These are phyloP conservation scores for Colinus virginianus DNA, from an alignment of 2,113 vertebrate genomes.

Conservation along the genomic window DNA sequence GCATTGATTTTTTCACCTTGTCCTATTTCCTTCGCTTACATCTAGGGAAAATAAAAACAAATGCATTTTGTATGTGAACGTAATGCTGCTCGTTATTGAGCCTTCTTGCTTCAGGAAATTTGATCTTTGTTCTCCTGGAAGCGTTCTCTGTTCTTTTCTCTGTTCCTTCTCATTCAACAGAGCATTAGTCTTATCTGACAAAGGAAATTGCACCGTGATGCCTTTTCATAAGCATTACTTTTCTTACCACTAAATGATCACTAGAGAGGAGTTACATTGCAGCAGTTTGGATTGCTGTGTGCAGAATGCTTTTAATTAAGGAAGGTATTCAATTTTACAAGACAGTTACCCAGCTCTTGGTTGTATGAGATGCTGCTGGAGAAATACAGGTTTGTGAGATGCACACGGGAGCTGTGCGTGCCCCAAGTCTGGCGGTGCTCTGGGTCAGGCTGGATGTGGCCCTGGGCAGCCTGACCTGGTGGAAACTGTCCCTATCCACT, in stretches of 20 bases:
- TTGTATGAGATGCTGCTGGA: fast-evolving
- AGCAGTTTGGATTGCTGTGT: not conserved
- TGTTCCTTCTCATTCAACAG: not conserved
- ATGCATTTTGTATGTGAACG: not conserved
- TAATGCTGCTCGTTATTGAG: not conserved
- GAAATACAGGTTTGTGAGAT: not conserved
- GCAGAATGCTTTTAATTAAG: not conserved
- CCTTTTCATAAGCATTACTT: not conserved
- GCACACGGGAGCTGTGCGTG: not conserved
- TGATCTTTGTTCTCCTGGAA: not conserved
- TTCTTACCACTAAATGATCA: not conserved
- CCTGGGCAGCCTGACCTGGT: not conserved
- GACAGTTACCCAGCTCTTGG: not conserved
- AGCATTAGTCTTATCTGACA: not conserved
- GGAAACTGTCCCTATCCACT: too few species aligned
- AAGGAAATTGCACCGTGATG: not conserved
- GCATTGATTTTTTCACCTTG: not conserved
- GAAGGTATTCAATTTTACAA: not conserved
- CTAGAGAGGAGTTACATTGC: not conserved
- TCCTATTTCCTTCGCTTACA: not conserved
- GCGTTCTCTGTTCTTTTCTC: not conserved
- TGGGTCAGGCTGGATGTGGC: not conserved
- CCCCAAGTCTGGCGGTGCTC: not conserved
- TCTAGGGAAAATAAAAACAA: not conserved
- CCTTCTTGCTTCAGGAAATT: not conserved